Evolutionary conservation across 2,113 vertebrate genomes (phyloP), one percentile per base, ranked within the genome.

Genomic region (Thunnus thynnus): DNA sequence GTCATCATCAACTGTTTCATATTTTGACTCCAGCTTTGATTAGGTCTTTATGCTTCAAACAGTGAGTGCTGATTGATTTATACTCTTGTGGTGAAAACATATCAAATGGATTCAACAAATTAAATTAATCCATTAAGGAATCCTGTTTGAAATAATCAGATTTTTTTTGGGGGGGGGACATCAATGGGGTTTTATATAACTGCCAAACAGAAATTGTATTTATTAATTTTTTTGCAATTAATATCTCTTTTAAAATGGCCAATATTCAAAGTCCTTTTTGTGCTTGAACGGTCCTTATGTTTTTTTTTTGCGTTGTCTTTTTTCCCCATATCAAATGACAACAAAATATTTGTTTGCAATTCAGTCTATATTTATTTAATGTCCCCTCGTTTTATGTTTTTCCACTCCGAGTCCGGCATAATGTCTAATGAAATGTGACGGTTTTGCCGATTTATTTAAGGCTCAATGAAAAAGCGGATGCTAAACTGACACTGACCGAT

Each of bases 11-110:
- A 41, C 13, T 55, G 9, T 64, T 75, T 61, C 27, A 68, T 64
- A 54, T 78, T 82, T 70, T 58, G 52, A 74, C 62, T 84, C 17
- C 5, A 32, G 66, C 65, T 88, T 80, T 87, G 71, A 85, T 85
- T 51, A 36, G 75, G n/a, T 80, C 48, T 72, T 84, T 79, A 63
- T 65, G 64, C 46, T 76, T 77, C 52, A 82, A 77, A 78, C 57
- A 64, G 30, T 14, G 51, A 73, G 16, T 27, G 60, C 51, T 44
- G 25, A 82, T 73, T 75, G 36, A 41, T 41, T 41, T 47, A 76
- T n/a, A 14, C 47, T 67, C 30, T 70, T 80, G 58, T 51, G n/a
- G 50, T 57, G 13, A 62, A 70, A 85, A 74, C 36, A 17, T 20
- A 12, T 47, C n/a, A 30, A 54, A 79, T 14, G 6, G 16, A 68